These are phyloP conservation scores for Agonopterix subpropinquella DNA, from an alignment of 2,888 invertebrate species.

Conservation along the genomic window DNA sequence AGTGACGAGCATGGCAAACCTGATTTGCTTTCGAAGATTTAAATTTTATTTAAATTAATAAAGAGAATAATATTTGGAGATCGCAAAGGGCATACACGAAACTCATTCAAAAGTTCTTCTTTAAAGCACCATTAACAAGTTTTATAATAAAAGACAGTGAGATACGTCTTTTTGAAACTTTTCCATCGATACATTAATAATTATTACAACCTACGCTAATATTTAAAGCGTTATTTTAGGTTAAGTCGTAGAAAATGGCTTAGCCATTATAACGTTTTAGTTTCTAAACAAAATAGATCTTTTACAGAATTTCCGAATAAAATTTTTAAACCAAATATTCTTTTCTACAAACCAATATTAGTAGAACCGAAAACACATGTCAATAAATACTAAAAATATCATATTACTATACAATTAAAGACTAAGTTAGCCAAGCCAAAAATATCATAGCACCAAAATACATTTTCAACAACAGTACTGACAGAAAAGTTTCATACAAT, in stretches of 20 bases:
- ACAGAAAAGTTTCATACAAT: slow-evolving; percentile 66
- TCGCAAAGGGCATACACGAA: too few species aligned
- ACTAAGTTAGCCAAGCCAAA: slow-evolving; percentile 72
- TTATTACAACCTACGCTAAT: slow-evolving; percentile 44
- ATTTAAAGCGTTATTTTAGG: slow-evolving; percentile 57
- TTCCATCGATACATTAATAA: slow-evolving; percentile 53
- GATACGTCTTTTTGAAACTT: slow-evolving; percentile 57
- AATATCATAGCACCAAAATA: slow-evolving; percentile 70
- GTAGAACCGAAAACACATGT: slow-evolving; percentile 49
- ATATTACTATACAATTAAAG: slow-evolving; percentile 55
- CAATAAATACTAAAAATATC: slow-evolving; percentile 51
- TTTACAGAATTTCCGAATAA: slow-evolving; percentile 17
- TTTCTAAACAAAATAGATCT: slow-evolving; percentile 17
- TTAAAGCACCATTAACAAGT: slow-evolving; percentile 38
- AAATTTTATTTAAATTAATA: too few species aligned
- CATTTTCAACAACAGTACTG: slow-evolving; percentile 52
- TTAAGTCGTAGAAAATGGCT: slow-evolving; percentile 40
- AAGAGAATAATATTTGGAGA: too few species aligned
- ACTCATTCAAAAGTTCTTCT: not conserved
- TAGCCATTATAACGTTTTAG: slow-evolving; percentile 31
- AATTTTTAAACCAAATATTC: slow-evolving; percentile 21
- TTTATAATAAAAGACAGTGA: slow-evolving; percentile 43
- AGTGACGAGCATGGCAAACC: too few species aligned
- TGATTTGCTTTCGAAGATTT: too few species aligned
- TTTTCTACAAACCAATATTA: slow-evolving; percentile 26